Evolutionary conservation across 2,797 vertebrate genomes (phyloP).

Genomic region (Atherinosoma microstoma): DNA sequence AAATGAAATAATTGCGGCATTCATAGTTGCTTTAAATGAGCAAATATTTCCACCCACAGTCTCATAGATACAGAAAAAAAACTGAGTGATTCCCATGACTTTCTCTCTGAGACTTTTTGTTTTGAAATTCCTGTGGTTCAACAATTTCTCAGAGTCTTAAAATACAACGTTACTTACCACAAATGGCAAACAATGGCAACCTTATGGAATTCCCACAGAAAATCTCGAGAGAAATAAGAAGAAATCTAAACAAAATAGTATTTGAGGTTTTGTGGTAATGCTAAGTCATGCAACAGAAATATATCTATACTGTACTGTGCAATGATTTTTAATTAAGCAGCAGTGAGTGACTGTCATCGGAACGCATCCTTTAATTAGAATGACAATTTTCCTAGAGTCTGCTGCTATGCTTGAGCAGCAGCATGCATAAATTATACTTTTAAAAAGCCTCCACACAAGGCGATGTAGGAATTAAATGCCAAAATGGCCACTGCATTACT

Average conservation of each 20-base stretch:
- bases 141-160: conserved; percentile 58
- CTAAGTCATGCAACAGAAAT: conserved; percentile 6
- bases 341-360: conserved; percentile 18
- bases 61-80: neutral
- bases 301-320: neutral
- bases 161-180: conserved; percentile 67
- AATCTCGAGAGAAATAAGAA: conserved; percentile 28
- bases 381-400: conserved; percentile 23
- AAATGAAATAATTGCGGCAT: conserved; percentile 9
- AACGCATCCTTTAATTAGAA: conserved; percentile 49
- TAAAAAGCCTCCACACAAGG: conserved; percentile 8
- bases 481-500: conserved; percentile 24
- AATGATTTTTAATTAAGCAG: conserved; percentile 27
- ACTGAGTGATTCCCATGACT: conserved; percentile 65
- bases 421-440: conserved; percentile 36
- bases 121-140: conserved; percentile 72
- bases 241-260: conserved; percentile 1
- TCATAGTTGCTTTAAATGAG: conserved; percentile 8
- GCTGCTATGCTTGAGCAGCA: conserved; percentile 28
- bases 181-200: conserved; percentile 45
- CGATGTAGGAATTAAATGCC: conserved; percentile 37
- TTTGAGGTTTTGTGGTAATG: conserved; percentile 26
- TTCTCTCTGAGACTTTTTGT: conserved; percentile 55
- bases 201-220: conserved; percentile 67
- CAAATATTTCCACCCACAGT: conserved; percentile 31